Evolutionary conservation across 92 coral and sea anemone genomes (phyloP).

Genomic region (Siderastrea radians): DNA sequence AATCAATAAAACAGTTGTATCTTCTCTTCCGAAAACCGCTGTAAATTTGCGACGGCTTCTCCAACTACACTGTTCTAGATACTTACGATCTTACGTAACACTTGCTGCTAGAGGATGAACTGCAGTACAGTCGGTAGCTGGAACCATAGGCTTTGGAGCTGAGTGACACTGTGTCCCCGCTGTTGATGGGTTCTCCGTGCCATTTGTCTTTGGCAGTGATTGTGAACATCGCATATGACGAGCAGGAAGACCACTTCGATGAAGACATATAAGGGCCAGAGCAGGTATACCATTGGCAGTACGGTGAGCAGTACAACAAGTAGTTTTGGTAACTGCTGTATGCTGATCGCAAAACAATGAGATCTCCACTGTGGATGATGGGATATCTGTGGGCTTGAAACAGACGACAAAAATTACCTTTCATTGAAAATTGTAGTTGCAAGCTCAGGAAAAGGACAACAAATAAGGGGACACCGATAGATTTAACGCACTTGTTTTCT

Average conservation of each 20-base stretch:
- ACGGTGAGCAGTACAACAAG: conserved; percentile 59
- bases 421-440: neutral
- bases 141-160: conserved; percentile 21
- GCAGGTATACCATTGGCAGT: conserved; percentile 49
- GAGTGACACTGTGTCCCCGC: conserved; percentile 73
- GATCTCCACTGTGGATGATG: conserved; percentile 78
- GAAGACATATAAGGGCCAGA: conserved; percentile 42
- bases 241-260: conserved; percentile 69
- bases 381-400: conserved; percentile 69
- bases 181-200: conserved; percentile 80
- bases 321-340: conserved; percentile 32
- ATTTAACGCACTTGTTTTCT: too few relatives aligned
- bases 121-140: conserved; percentile 42
- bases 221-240: conserved; percentile 24
- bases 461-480: neutral
- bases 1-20: neutral
- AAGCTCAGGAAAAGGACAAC: neutral
- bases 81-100: conserved; percentile 14
- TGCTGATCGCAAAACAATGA: conserved; percentile 67
- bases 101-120: neutral
- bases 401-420: neutral
- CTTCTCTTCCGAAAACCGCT: neutral
- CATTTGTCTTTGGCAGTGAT: conserved; percentile 70
- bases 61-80: too few relatives aligned
- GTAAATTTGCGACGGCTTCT: too few relatives aligned